Base-by-base conservation (phyloP, 2,888 invertebrate genomes). In the Boloria euphrosyne region DNA sequence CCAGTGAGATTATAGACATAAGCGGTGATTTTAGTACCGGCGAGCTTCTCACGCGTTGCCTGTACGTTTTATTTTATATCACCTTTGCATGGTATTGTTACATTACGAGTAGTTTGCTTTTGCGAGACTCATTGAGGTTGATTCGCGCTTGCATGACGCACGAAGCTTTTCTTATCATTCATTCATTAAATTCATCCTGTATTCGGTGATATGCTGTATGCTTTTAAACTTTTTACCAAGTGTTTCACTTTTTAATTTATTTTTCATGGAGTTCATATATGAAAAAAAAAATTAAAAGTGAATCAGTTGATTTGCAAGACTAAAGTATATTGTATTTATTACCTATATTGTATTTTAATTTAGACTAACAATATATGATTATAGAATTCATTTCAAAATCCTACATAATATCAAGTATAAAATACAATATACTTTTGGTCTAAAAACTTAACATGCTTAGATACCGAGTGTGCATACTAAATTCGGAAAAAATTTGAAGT, bases 1-100 rank as follows among this genome's bases (percentile, higher is more conserved):
- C 91, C 92, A 90, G 92, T 90, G 92, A 91, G 91, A 92, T 91
- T 92, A 91, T 87, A 88, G 81, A 84, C 79, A 84, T 88, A 85
- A 89, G 90, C 90, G 90, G 91, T 91, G 92, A 89, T 89, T 89
- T 90, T 88, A 87, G 82, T 84, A 87, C 90, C 90, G 83, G 90
- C 87, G 83, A 83, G 84, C 84, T 89, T 89, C 78, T 83, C 84
- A 82, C 84, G 79, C 84, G 86, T 76, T 84, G 83, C 79, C 83
- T 89, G 91, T 91, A 92, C 90, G 92, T 92, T 80, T 72, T 76
- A 76, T 73, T 86, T 83, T 84, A 80, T 85, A 79, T 78, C 86
- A 87, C 87, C 66, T 86, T 76, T 75, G 81, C 80, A 82, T 82
- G 81, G 71, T 75, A 76, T 75, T 77, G 79, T 78, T 71, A 75